Percentiles rank a stretch among this genome's conserved stretches.
Conservation (phyloP, 1,140 invertebrate species). For the Trichonephila clavata region DNA sequence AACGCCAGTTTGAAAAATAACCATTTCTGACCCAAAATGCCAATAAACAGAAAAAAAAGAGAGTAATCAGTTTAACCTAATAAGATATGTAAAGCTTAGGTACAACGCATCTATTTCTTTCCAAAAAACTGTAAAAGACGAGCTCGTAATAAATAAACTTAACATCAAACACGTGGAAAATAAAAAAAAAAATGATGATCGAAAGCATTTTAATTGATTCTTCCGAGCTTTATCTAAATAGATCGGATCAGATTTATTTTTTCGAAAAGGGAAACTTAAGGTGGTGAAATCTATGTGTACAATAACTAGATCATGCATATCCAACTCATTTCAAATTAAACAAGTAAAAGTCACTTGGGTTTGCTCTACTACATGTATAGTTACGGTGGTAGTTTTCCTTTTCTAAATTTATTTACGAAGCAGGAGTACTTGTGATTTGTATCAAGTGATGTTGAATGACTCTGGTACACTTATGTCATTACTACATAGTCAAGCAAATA, state of each 20-base stretch:
- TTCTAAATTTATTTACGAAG: too few species aligned
- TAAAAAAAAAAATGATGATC: not conserved
- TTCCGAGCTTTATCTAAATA: not conserved
- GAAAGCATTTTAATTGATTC: not conserved
- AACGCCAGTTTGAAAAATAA: not conserved
- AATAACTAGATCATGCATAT: too few species aligned
- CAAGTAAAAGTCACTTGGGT: too few species aligned
- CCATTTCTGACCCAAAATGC: conserved; percentile 30
- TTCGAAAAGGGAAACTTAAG: not conserved
- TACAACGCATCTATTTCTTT: not conserved
- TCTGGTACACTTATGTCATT: too few species aligned
- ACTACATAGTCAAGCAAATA: too few species aligned
- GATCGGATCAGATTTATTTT: not conserved
- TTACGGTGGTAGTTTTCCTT: too few species aligned
- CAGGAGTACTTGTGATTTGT: too few species aligned
- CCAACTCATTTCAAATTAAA: too few species aligned
- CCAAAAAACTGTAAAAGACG: not conserved
- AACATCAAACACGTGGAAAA: not conserved
- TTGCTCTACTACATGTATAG: too few species aligned
- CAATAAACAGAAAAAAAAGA: conserved; percentile 4
- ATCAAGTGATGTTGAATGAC: too few species aligned
- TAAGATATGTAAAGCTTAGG: not conserved
- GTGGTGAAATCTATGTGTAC: not conserved
- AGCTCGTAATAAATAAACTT: not conserved
- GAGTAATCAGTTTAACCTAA: conserved; percentile 18